Base-by-base conservation (phyloP, 2,113 vertebrate genomes). In the Centropus bengalensis region DNA sequence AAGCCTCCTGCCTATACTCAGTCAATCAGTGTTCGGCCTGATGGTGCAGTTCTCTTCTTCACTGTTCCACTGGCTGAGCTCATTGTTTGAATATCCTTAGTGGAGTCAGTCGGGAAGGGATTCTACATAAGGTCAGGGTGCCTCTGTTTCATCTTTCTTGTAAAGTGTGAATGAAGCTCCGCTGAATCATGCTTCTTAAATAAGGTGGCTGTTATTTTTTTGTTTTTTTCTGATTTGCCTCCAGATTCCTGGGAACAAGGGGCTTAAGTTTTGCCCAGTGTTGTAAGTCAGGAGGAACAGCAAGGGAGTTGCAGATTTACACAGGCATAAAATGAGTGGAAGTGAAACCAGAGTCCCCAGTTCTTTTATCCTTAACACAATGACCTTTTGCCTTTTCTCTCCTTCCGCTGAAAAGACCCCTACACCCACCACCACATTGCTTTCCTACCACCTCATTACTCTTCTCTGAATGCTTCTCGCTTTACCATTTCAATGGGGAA, bases 381-480 rank as follows among this genome's bases (percentile, higher is more conserved):
- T 88, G 88, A 59, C 69, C 91, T 93, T 95, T 96, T 95, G 86
- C 88, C 80, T 94, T 86, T 88, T 24, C 68, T 84, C 89, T 86
- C 56, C 62, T 79, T 88, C 82, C 82, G 26, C 66, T 71, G 79
- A 95, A 95, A 96, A 86, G 82, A 91, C 90, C 88, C 64, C 68
- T 96, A 81, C 80, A 77, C 80, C 91, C 94, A 91, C 89, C 79
- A 91, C 44, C 74, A 84, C 94, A 90, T 71, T 95, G 90, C 80
- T 95, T 97, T 95, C 83, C 84, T 87, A 91, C 81, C 89, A 97
- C 91, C 88, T 95, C 92, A 96, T 97, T 95, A 89, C 81, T 96
- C 94, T 81, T 82, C 73, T 75, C 77, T 94, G 77, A 93, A 94
- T 89, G 86, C 74, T 93, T 92, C 74, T 89, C 69, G 70, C 94